Evolutionary conservation across 2,888 invertebrate species (phyloP).

Genomic region (Meloe dianella): DNA sequence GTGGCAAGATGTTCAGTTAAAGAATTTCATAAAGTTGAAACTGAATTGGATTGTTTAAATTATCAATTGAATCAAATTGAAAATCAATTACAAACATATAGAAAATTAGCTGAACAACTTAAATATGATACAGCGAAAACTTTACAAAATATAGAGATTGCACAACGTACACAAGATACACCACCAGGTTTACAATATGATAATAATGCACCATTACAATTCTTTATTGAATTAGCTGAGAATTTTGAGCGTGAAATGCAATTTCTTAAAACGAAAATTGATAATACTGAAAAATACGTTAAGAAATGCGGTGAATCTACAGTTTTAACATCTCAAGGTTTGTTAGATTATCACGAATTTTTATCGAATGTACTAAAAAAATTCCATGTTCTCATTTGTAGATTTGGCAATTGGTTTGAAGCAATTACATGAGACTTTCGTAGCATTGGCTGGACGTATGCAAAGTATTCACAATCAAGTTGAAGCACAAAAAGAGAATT

Average conservation of each 20-base stretch:
- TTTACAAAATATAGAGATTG: slow-evolving; percentile 77
- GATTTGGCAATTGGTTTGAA: slow-evolving; percentile 81
- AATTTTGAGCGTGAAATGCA: slow-evolving; percentile 75
- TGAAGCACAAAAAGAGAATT: slow-evolving; percentile 83
- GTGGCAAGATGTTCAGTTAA: slow-evolving; percentile 71
- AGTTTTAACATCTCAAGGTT: slow-evolving; percentile 68
- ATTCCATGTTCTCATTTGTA: slow-evolving; percentile 47
- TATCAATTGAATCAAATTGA: slow-evolving; percentile 68
- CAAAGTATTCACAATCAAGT: slow-evolving; percentile 81
- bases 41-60: slow-evolving; percentile 67
- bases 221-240: slow-evolving; percentile 72
- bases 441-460: slow-evolving; percentile 85
- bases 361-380: too few relatives aligned
- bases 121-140: slow-evolving; percentile 76
- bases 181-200: slow-evolving; percentile 78
- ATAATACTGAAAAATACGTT: slow-evolving; percentile 75
- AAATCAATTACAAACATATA: slow-evolving; percentile 68
- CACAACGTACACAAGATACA: slow-evolving; percentile 78
- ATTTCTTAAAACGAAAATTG: slow-evolving; percentile 72
- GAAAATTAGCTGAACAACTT: slow-evolving; percentile 67
- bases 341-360: too few relatives aligned
- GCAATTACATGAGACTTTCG: slow-evolving; percentile 84
- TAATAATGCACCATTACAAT: slow-evolving; percentile 73
- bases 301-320: slow-evolving; percentile 69
- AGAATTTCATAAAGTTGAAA: slow-evolving; percentile 68